Base-by-base conservation (phyloP, 2,797 vertebrate genomes). In the Myotis pilosus region DNA sequence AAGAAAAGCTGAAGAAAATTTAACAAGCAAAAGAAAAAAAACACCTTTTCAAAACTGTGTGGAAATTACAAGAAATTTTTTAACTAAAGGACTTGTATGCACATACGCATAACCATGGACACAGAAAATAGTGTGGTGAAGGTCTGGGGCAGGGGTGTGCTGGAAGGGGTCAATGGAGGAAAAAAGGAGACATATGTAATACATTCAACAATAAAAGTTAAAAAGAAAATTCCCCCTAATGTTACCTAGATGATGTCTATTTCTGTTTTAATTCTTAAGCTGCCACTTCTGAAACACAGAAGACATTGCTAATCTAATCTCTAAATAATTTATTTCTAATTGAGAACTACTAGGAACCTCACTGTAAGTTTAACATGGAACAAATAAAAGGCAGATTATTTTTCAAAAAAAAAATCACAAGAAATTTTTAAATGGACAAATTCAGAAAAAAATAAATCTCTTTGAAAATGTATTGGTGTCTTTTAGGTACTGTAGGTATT, bases 271-370 rank as follows among this genome's bases (percentile, higher is more conserved):
- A 76, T 79, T 85, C 20, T 89, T 87, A 81, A 93, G 16, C 13
- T 82, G 19, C 30, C 80, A 47, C 62, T 84, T 60, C 78, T 38
- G 0, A 89, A 87, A 80, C 19, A 87, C 6, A 6, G 25, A 75
- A 38, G 12, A 33, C 22, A 51, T 76, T 76, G 22, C 2, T 71
- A 79, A 76, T 55, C 60, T 82, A 78, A 68, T n/a, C 55, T 93
- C 62, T 53, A 92, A 44, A 84, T 80, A 51, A 68, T 69, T 88
- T 62, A 10, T 95, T 95, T 94, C 76, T 60, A 60, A 60, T 28
- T 76, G 9, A 69, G 3, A 96, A 75, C 38, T n/a, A 74, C 76
- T 25, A 75, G 74, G 55, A 74, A 78, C 33, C 8, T 69, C 49
- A 71, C 1, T 51, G 30, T 44, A 85, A 33, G 38, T 28, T 79